Base-by-base conservation (phyloP, 2,888 invertebrate genomes). In the Drosophila tanythrix region DNA sequence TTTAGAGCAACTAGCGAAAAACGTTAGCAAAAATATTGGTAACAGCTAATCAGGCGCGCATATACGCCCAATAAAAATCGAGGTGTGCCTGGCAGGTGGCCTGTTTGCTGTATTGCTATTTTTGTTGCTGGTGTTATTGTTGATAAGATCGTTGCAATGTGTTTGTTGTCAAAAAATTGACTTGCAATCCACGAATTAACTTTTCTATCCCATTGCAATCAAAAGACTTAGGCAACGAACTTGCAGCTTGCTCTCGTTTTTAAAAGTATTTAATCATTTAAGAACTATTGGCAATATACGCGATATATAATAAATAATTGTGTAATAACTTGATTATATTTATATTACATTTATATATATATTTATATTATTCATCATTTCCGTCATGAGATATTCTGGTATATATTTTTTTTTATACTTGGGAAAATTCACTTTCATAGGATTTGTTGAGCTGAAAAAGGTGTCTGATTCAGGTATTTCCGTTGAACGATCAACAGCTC, bases 161-260 rank as follows among this genome's bases (percentile, higher is more conserved):
- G 88, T 87, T 87, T 88, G 83, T 87, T 87, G 87, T 89, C 89
- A 82, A 82, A 88, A 85, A 86, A 83, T 81, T 83, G 76, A 88
- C 83, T 88, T 79, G 86, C 87, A 86, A 82, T 83, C 87, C 81
- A 71, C 70, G 63, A 70, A 81, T 77, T 71, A 83, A 74, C 67
- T 87, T 83, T 85, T 78, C 79, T 74, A 68, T 69, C 27, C 79
- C 62, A 55, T 61, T 74, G 70, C 72, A 83, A 83, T 87, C 86
- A 71, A 91, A 89, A 83, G 89, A 87, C 88, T 91, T 81, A 79
- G 81, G 82, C 83, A 81, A 76, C 83, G 72, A 86, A 87, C 88
- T 78, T 78, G 76, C 59, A 40, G 51, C n/a, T 50, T 27, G 59
- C 52, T 57, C 53, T 52, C 29, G 56, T 29, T 70, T 74, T 71